A percentile compares a stretch with the other conserved stretches of the same genome.
phyloP scores from a whole-genome alignment of 2,113 vertebrate genomes.

The Morone chrysops region DNA sequence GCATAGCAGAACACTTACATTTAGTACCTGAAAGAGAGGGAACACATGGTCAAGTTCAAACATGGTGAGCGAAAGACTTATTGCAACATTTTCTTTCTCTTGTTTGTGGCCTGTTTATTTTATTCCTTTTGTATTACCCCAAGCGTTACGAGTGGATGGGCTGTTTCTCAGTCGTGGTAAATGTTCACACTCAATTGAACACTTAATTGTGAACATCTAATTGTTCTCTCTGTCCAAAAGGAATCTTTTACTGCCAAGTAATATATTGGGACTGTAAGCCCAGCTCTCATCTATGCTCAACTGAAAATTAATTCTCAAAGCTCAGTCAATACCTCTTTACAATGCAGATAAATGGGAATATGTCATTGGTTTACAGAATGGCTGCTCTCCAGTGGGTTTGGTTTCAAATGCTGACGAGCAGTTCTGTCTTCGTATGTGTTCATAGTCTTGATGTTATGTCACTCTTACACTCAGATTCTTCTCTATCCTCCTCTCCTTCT shows the following conservation, averaged over 20 bases:
- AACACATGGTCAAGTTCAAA: conserved; percentile 55
- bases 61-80: conserved; percentile 46
- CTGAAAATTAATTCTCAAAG: conserved; percentile 57
- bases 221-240: conserved; percentile 59
- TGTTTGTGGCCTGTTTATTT: conserved; percentile 57
- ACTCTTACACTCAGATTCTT: background rate
- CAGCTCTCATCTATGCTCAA: conserved; percentile 42
- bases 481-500: background rate
- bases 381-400: background rate
- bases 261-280: conserved; percentile 51
- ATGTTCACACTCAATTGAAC: conserved; percentile 63
- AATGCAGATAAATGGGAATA: conserved; percentile 39
- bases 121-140: conserved; percentile 37
- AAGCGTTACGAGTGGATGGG: conserved; percentile 32
- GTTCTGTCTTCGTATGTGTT: background rate
- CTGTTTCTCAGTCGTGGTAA: conserved; percentile 56
- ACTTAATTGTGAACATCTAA: conserved; percentile 68
- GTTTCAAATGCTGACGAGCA: conserved; percentile 9
- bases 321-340: conserved; percentile 63
- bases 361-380: conserved; percentile 7
- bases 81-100: conserved; percentile 39
- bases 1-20: conserved; percentile 61
- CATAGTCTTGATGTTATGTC: background rate
- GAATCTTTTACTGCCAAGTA: conserved; percentile 59
- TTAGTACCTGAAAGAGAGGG: conserved; percentile 54